A percentile compares a stretch with the other conserved stretches of the same genome.
These are phyloP conservation scores for Ceyx cyanopectus DNA, from an alignment of 2,113 vertebrate species.

Conservation along the genomic window DNA sequence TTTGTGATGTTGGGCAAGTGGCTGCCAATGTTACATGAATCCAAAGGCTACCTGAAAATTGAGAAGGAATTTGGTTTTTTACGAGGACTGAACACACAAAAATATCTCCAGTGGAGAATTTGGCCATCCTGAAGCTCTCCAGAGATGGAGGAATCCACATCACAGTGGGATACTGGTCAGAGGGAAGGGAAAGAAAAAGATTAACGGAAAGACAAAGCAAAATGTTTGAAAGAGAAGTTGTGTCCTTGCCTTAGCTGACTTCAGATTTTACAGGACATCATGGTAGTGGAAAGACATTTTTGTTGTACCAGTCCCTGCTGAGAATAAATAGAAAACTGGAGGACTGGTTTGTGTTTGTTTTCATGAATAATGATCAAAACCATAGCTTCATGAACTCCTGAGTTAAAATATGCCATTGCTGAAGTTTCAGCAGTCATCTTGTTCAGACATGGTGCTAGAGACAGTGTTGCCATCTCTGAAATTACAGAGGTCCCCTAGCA, in stretches of 20 bases:
- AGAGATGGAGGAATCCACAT: neutral
- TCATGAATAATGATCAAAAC: neutral
- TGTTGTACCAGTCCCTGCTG: neutral
- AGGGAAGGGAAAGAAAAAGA: neutral
- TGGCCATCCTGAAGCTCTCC: neutral
- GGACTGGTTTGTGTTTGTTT: neutral
- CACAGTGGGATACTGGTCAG: neutral
- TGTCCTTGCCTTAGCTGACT: neutral
- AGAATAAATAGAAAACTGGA: neutral
- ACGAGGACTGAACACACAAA: neutral
- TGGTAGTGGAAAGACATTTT: neutral
- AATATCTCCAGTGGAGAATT: neutral
- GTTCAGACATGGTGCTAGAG: neutral
- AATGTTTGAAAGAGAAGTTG: neutral
- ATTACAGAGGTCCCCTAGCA: neutral
- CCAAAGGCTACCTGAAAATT: neutral
- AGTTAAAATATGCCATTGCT: neutral
- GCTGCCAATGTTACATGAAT: neutral
- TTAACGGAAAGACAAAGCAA: neutral
- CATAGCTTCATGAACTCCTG: neutral
- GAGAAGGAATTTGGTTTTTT: neutral
- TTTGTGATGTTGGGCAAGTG: neutral
- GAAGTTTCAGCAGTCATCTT: neutral
- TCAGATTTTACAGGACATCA: neutral
- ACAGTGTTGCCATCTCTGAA: neutral